Evolutionary conservation across 1,140 invertebrate genomes (phyloP).

Genomic region (Drosophila parabipectinata): DNA sequence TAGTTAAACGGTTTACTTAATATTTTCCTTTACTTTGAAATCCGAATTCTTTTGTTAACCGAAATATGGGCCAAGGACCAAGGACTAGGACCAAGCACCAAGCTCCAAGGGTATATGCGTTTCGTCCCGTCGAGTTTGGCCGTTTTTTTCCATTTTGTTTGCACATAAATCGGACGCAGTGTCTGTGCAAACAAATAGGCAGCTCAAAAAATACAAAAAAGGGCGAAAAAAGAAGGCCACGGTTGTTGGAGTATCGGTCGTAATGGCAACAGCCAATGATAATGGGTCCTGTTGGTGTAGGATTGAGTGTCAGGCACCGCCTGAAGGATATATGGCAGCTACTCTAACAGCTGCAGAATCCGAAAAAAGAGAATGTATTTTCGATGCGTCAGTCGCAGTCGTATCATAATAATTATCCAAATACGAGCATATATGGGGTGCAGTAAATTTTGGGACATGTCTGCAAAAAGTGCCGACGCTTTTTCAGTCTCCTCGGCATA

Average conservation of each 20-base stretch:
- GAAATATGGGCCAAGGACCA: constrained; percentile 1
- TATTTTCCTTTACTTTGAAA: constrained; percentile 12
- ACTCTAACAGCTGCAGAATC: not conserved
- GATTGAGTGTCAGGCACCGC: constrained; percentile 37
- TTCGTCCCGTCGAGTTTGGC: constrained; percentile 12
- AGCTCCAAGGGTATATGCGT: constrained; percentile 1
- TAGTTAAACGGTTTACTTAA: not conserved
- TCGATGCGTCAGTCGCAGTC: constrained; percentile 60
- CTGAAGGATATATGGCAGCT: constrained; percentile 22
- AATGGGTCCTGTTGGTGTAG: constrained; percentile 30
- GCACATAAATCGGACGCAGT: constrained; percentile 56
- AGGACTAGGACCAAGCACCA: not conserved
- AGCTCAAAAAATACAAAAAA: constrained; percentile 28
- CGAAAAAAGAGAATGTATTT: constrained; percentile 49
- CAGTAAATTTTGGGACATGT: constrained; percentile 40
- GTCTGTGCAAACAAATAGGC: constrained; percentile 57
- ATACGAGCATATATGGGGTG: constrained; percentile 9
- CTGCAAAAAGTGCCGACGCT: constrained; percentile 34
- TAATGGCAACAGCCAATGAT: constrained; percentile 32
- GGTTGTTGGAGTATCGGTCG: constrained; percentile 1
- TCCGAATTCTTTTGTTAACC: constrained; percentile 10
- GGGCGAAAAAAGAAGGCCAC: constrained; percentile 3
- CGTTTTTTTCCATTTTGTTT: constrained; percentile 17
- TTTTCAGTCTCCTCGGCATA: constrained; percentile 13
- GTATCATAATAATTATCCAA: constrained; percentile 62